phyloP scores from a whole-genome alignment of 2,797 vertebrate genomes.

The Ceyx erithaca region DNA sequence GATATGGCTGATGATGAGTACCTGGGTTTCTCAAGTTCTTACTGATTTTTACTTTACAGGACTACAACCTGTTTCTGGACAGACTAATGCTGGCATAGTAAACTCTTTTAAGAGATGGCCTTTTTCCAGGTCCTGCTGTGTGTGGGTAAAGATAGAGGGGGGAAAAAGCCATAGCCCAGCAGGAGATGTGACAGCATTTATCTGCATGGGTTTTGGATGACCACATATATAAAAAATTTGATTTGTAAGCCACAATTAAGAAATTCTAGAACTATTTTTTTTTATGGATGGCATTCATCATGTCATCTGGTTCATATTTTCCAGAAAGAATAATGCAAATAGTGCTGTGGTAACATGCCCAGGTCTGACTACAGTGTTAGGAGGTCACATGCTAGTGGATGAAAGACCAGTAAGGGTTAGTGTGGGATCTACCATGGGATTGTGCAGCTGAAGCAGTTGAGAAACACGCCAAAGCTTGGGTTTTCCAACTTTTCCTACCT shows the following conservation, averaged over 20 bases:
- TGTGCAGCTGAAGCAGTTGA: not conserved
- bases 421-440: not conserved
- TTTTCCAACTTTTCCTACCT: not conserved
- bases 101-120: constrained; percentile 3
- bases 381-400: not conserved
- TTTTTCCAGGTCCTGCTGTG: constrained; percentile 18
- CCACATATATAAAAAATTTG: constrained; percentile 39
- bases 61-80: not conserved
- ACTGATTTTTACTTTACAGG: not conserved
- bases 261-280: constrained; percentile 37
- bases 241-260: constrained; percentile 61
- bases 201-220: constrained; percentile 25
- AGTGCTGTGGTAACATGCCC: not conserved
- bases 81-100: not conserved
- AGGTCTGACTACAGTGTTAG: constrained; percentile 7
- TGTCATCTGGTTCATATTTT: constrained; percentile 65
- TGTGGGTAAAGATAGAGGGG: not conserved
- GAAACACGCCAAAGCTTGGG: not conserved
- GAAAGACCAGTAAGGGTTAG: not conserved
- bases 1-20: not conserved
- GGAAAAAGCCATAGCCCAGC: not conserved
- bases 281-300: constrained; percentile 17
- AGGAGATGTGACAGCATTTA: constrained; percentile 16
- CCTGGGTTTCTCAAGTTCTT: not conserved
- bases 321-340: constrained; percentile 26